Evolutionary conservation across 2,888 invertebrate genomes (phyloP), one percentile per base, ranked within the genome.

Genomic region (Polia nebulosa): DNA sequence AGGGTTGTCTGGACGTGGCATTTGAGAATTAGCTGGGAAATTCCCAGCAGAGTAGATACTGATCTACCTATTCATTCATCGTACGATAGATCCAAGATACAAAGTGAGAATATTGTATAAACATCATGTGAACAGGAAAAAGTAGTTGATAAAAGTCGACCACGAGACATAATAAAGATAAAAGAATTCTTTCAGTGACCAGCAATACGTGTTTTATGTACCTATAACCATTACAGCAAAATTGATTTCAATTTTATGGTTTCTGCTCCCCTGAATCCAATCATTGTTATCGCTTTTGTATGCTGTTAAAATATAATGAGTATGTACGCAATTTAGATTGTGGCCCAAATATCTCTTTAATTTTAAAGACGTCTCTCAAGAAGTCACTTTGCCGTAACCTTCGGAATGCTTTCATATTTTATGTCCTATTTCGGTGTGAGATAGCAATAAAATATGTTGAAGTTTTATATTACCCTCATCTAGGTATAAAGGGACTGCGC

Each of bases 171-270:
- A 86, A 88, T 87, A 89, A 89, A 90, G 88, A 89, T 88, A 88
- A 90, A 88, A 86, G 81, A 86, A 87, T 83, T 85, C 85, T 87
- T 88, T 88, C 78, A 85, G 88, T 90, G 91, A 89, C 91, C 89
- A 90, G 85, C 85, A 87, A 81, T 87, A 90, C 88, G 88, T 90
- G 89, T 94, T 94, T 95, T 93, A 94, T 92, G 90, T 84, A 88
- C 91, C 93, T 86, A 93, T 95, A 94, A 93, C 93, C 95, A 93
- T 95, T 94, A 94, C 91, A 89, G 90, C 91, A 91, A 95, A 95
- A 95, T 95, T 95, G 94, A 95, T 95, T 95, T 95, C 91, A 92
- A 94, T 95, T 95, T 95, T 95, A 95, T 94, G 94, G 94, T 94
- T 93, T 94, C 91, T 94, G 94, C 92, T 94, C 91, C 89, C 93